Evolutionary conservation across 1,140 invertebrate genomes (phyloP).

Genomic region (Drosophila ambigua): DNA sequence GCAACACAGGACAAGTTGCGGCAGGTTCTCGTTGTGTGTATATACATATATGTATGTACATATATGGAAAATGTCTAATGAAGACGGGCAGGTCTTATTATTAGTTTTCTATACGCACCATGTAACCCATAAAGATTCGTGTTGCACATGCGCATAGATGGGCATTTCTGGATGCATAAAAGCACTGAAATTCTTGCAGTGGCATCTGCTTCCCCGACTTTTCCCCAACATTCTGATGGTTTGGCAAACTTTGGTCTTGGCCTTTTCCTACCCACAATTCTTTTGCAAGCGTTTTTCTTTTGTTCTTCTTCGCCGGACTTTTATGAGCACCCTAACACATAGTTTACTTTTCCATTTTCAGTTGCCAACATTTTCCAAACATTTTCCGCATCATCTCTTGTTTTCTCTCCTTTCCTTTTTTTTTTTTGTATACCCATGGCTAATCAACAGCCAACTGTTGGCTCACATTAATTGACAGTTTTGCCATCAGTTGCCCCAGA

Average conservation of each 20-base stretch:
- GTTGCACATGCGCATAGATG: slow-evolving; percentile 44
- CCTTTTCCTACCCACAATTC: neutral
- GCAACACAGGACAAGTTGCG: slow-evolving; percentile 28
- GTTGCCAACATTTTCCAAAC: neutral
- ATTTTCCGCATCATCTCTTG: neutral
- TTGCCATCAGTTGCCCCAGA: slow-evolving; percentile 37
- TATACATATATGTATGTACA: no score
- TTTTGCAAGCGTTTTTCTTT: neutral
- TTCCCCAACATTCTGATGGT: slow-evolving; percentile 14
- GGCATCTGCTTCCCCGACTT: slow-evolving; percentile 6
- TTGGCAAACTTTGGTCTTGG: slow-evolving; percentile 25
- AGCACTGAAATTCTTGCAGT: slow-evolving; percentile 3
- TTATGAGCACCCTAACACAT: slow-evolving; percentile 19
- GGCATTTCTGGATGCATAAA: neutral
- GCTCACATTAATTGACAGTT: slow-evolving; percentile 58
- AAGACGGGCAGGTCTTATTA: slow-evolving; percentile 48
- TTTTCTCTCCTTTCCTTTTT: neutral
- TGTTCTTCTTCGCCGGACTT: slow-evolving; percentile 6
- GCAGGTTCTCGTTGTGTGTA: no score
- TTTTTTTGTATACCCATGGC: neutral
- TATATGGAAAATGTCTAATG: slow-evolving; percentile 25
- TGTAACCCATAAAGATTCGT: neutral
- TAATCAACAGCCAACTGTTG: slow-evolving; percentile 38
- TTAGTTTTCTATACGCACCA: slow-evolving; percentile 30
- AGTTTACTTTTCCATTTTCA: slow-evolving; percentile 3